phyloP scores from a whole-genome alignment of 1,140 invertebrate species.

The Cydia strobilella region DNA sequence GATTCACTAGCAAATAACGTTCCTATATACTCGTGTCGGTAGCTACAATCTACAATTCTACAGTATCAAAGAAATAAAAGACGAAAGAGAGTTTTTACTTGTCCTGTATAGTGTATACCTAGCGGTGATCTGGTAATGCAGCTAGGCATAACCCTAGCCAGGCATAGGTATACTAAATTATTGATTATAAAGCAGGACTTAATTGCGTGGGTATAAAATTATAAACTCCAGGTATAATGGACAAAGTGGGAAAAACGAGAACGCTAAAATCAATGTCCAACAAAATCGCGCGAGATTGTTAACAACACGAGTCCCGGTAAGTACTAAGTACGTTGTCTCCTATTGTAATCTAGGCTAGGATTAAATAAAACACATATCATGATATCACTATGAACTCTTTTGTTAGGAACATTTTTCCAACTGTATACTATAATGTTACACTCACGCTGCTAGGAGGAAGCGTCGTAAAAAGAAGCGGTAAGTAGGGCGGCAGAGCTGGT shows the following conservation, averaged over 20 bases:
- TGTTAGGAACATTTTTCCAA: slow-evolving; percentile 5
- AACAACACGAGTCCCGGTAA: not conserved
- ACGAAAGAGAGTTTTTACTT: no score
- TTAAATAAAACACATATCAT: not conserved
- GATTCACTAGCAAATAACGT: not conserved
- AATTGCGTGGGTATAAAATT: no score
- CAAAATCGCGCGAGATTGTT: not conserved
- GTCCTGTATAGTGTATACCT: no score
- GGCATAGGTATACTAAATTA: no score
- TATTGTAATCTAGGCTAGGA: not conserved
- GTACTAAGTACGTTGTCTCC: not conserved
- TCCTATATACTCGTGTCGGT: not conserved
- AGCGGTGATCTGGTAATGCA: no score
- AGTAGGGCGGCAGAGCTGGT: slow-evolving; percentile 21
- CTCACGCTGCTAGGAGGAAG: slow-evolving; percentile 27
- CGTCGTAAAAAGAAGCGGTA: slow-evolving; percentile 26
- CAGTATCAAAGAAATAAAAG: no score
- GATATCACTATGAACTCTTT: not conserved
- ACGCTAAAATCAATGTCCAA: not conserved
- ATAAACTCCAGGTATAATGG: no score
- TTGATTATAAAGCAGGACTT: no score
- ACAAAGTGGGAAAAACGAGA: no score
- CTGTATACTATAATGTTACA: slow-evolving; percentile 27
- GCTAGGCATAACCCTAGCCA: no score
- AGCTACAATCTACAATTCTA: not conserved